Percentiles rank a stretch among this genome's conserved stretches.
Conservation (phyloP, 2,113 vertebrate species). For the Crotalus helleri region DNA sequence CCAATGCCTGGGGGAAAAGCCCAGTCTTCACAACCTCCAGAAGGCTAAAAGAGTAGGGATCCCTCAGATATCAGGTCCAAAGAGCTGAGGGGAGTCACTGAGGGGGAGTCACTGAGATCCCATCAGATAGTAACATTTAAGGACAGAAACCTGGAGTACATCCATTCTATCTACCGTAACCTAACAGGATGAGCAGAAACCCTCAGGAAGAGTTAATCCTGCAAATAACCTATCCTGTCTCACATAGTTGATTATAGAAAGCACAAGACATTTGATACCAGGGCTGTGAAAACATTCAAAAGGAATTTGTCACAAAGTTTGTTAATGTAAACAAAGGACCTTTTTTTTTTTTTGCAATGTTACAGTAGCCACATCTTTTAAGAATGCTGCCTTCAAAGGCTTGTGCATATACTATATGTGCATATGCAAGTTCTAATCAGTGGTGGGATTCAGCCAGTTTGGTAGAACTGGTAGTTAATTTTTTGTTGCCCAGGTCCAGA, state of each 20-base stretch:
- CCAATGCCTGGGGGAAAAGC: not conserved
- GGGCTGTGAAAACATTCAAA: not conserved
- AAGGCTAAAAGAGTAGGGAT: not conserved
- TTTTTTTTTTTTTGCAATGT: not conserved
- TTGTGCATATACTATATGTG: not conserved
- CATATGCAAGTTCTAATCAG: not conserved
- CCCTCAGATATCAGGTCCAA: not conserved
- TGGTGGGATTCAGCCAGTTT: too few species aligned
- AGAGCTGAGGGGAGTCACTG: not conserved
- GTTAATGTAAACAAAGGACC: not conserved
- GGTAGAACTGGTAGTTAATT: too few species aligned
- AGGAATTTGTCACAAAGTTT: not conserved
- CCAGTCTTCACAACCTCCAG: not conserved
- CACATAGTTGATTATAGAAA: not conserved
- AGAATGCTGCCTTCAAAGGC: not conserved
- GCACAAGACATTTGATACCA: not conserved
- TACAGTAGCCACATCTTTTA: not conserved
- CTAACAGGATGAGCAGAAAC: not conserved
- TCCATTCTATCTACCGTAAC: not conserved
- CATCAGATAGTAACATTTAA: not conserved
- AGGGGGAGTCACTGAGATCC: not conserved
- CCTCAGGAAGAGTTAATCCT: not conserved
- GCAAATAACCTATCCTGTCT: not conserved
- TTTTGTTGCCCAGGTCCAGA: too few species aligned
- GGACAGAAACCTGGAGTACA: not conserved